Percentiles rank a stretch among this genome's conserved stretches.
Evolutionary conservation across 2,797 vertebrate genomes (phyloP).

Genomic region (Sebastes kiyomatsui): DNA sequence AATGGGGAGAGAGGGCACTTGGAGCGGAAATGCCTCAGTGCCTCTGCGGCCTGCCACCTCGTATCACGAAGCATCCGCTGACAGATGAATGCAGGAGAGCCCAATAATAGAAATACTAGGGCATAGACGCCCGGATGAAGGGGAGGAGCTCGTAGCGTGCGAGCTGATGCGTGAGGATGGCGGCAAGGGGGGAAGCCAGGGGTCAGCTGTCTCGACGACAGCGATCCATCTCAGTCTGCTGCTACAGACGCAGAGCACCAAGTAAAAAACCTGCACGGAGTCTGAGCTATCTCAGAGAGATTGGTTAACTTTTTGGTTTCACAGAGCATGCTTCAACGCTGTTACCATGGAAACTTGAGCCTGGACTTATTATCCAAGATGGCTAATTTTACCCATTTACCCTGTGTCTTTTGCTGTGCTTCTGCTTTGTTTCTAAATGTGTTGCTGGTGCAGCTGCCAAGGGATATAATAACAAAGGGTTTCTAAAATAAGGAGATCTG

Average conservation of each 20-base stretch:
- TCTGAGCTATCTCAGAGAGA: conserved; percentile 6
- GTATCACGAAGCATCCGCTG: conserved; percentile 73
- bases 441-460: neutral
- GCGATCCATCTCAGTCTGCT: conserved; percentile 1
- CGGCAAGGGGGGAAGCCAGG: neutral
- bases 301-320: conserved; percentile 9
- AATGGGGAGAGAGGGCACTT: conserved; percentile 58
- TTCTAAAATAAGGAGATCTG: neutral
- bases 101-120: conserved; percentile 75
- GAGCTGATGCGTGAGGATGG: conserved; percentile 18
- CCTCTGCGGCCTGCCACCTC: conserved; percentile 79
- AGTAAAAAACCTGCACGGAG: conserved; percentile 8
- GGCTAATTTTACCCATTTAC: conserved; percentile 38
- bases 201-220: conserved; percentile 34
- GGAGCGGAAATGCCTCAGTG: conserved; percentile 75
- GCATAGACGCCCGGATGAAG: conserved; percentile 55
- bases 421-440: conserved; percentile 2
- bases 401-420: neutral
- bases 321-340: neutral
- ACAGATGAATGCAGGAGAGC: conserved; percentile 79
- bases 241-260: neutral
- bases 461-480: neutral
- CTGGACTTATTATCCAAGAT: conserved; percentile 16
- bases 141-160: conserved; percentile 25
- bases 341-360: conserved; percentile 53